Evolutionary conservation across 2,113 vertebrate genomes (phyloP).

Genomic region (Cottus gobio): DNA sequence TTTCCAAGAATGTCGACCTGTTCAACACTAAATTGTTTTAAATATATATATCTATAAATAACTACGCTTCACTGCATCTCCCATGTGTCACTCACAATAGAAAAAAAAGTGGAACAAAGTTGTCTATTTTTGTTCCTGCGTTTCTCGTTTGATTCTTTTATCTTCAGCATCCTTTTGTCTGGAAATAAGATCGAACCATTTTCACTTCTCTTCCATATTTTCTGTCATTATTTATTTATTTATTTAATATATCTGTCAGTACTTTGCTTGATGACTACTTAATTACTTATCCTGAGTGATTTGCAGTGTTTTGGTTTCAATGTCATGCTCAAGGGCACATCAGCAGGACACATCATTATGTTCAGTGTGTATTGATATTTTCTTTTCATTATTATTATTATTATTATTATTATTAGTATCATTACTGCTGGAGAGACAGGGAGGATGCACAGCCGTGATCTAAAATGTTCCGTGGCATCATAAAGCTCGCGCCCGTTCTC

Average conservation of each 20-base stretch:
- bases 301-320: constrained; percentile 10
- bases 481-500: constrained; percentile 24
- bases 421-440: background rate
- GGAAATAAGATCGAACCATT: background rate
- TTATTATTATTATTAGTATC: too few relatives aligned
- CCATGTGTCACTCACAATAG: background rate
- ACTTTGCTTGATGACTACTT: background rate
- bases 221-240: background rate
- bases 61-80: background rate
- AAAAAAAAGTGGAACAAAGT: background rate
- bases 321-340: constrained; percentile 26
- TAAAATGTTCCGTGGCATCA: background rate
- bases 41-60: background rate
- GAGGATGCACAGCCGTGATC: constrained; percentile 18
- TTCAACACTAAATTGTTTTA: background rate
- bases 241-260: background rate
- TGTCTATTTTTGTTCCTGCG: constrained; percentile 31
- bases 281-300: background rate
- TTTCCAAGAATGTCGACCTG: background rate
- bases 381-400: background rate
- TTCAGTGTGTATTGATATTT: background rate
- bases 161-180: background rate
- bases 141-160: background rate
- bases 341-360: constrained; percentile 1
- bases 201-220: background rate